phyloP scores from a whole-genome alignment of 1,140 invertebrate genomes.

The Himalopsyche phryganea region DNA sequence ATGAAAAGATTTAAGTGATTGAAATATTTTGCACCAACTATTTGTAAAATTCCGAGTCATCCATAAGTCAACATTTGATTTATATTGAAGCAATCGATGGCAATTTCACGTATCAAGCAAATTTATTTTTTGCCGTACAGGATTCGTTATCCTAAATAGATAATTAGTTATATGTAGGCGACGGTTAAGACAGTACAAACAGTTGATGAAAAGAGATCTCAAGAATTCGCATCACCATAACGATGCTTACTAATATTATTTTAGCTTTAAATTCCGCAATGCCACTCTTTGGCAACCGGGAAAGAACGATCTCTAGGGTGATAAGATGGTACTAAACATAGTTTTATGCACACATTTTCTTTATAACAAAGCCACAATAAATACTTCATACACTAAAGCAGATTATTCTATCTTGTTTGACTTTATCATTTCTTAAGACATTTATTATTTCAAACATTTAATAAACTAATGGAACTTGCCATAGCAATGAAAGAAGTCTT shows the following conservation, averaged over 20 bases:
- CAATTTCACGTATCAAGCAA: no score
- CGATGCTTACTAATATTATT: not conserved
- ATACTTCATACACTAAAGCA: conserved; percentile 22
- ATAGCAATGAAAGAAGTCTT: not conserved
- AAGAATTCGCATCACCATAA: not conserved
- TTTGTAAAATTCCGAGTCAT: no score
- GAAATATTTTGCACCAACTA: no score
- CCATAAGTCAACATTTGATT: no score
- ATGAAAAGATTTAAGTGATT: no score
- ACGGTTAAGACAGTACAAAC: no score
- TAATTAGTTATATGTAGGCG: no score
- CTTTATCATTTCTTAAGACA: not conserved
- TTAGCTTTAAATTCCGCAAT: not conserved
- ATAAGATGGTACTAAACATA: not conserved
- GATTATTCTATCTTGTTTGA: conserved; percentile 20
- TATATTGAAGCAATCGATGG: no score
- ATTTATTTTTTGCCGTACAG: no score
- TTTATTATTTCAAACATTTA: not conserved
- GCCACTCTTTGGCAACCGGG: no score
- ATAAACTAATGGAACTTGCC: conserved; percentile 2
- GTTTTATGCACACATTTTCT: not conserved
- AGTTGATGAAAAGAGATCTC: not conserved
- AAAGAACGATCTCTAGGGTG: not conserved
- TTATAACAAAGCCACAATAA: conserved; percentile 23
- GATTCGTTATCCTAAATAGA: no score